A percentile compares a stretch with the other conserved stretches of the same genome.
Evolutionary conservation across 2,888 invertebrate genomes (phyloP).

Genomic region (Saturnia pavonia): DNA sequence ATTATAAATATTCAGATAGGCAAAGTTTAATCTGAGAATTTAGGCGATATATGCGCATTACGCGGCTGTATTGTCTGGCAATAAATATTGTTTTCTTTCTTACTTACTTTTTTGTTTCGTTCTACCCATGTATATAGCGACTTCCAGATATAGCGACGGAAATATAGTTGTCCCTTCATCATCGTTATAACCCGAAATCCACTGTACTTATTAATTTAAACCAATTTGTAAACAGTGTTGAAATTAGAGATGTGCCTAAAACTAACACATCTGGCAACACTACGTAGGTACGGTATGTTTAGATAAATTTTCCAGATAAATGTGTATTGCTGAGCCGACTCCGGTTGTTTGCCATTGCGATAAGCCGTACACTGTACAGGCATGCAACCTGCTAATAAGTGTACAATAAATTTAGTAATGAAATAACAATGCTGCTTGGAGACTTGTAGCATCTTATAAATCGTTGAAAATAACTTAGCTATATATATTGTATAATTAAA

Average conservation of each 20-base stretch:
- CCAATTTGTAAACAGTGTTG: not conserved
- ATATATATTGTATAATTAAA: not conserved
- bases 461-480: slow-evolving; percentile 11
- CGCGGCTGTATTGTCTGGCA: too few relatives aligned
- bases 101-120: too few relatives aligned
- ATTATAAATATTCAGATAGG: too few relatives aligned
- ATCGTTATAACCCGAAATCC: too few relatives aligned
- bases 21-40: too few relatives aligned
- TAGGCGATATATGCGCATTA: too few relatives aligned
- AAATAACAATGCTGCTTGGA: slow-evolving; percentile 39
- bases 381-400: slow-evolving; percentile 54
- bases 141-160: too few relatives aligned
- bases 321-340: slow-evolving; percentile 43
- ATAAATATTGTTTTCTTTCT: too few relatives aligned
- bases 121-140: too few relatives aligned
- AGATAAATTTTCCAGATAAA: slow-evolving; percentile 60
- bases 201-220: not conserved
- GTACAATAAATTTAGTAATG: slow-evolving; percentile 52
- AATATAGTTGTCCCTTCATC: too few relatives aligned
- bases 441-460: slow-evolving; percentile 26
- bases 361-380: slow-evolving; percentile 46
- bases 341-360: slow-evolving; percentile 39
- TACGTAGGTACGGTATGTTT: slow-evolving; percentile 41
- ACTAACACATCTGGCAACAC: slow-evolving; percentile 19
- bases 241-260: slow-evolving; percentile 13